Evolutionary conservation across 2,797 vertebrate species (phyloP).

Genomic region (Chromis chromis): DNA sequence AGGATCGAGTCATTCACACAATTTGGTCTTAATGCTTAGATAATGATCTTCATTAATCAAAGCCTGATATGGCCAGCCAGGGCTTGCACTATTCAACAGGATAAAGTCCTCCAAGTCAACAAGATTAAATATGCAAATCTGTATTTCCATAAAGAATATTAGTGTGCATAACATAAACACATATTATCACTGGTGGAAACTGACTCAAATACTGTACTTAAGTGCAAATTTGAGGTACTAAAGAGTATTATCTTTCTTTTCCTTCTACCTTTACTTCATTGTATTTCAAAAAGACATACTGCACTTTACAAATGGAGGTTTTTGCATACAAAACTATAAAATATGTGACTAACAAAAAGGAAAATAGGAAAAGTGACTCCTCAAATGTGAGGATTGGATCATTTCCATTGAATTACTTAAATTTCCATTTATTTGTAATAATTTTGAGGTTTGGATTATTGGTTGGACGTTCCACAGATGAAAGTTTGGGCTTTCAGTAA

Average conservation of each 20-base stretch:
- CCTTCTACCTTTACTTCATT: not conserved
- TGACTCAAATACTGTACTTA: not conserved
- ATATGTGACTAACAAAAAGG: no score
- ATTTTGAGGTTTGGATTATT: no score
- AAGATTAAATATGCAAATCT: not conserved
- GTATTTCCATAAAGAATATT: not conserved
- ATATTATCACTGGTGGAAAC: not conserved
- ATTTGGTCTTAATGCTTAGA: constrained; percentile 14
- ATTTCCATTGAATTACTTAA: no score
- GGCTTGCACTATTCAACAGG: not conserved
- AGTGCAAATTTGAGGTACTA: not conserved
- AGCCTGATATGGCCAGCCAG: not conserved
- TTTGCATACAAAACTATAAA: not conserved
- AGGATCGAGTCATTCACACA: not conserved
- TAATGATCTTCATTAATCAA: constrained; percentile 25
- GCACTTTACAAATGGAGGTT: not conserved
- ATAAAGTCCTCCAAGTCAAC: not conserved
- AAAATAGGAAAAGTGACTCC: no score
- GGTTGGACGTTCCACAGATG: no score
- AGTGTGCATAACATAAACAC: not conserved
- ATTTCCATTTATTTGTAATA: no score
- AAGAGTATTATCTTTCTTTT: not conserved
- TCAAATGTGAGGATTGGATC: no score
- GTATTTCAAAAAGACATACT: no score
- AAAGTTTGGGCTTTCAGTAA: no score